These are phyloP conservation scores for Eugnorisma glareosa DNA, from an alignment of 2,888 invertebrate species.

Conservation along the genomic window DNA sequence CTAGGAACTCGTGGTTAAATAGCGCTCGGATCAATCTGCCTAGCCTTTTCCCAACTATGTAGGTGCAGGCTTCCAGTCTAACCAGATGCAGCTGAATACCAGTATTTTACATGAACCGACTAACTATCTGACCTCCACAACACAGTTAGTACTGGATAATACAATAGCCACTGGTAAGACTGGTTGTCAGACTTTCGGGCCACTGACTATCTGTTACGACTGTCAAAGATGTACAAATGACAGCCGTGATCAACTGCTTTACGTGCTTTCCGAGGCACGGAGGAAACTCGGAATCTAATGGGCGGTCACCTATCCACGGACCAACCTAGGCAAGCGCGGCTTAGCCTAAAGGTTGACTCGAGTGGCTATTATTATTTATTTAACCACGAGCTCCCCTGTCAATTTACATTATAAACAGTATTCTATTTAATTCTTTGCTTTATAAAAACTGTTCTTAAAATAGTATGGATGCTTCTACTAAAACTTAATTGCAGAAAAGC, in stretches of 20 bases:
- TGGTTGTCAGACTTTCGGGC: too few relatives aligned
- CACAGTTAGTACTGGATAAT: too few relatives aligned
- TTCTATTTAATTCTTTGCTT: neutral
- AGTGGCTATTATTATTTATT: neutral
- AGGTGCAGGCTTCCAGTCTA: too few relatives aligned
- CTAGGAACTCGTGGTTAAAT: neutral
- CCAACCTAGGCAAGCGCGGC: neutral
- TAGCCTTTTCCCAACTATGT: neutral
- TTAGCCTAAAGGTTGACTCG: neutral
- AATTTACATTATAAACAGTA: neutral
- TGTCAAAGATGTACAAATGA: too few relatives aligned
- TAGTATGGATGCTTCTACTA: neutral
- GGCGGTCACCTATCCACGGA: neutral
- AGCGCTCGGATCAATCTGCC: neutral
- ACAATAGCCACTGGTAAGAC: too few relatives aligned
- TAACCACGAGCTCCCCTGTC: neutral
- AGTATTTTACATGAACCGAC: too few relatives aligned
- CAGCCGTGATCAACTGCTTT: too few relatives aligned
- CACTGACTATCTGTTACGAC: too few relatives aligned
- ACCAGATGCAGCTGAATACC: too few relatives aligned
- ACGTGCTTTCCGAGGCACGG: too few relatives aligned
- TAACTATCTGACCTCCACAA: too few relatives aligned
- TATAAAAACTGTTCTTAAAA: conserved; percentile 17
- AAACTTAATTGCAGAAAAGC: conserved; percentile 16
- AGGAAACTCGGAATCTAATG: too few relatives aligned